phyloP scores from a whole-genome alignment of 2,113 vertebrate genomes.

The Riparia riparia region DNA sequence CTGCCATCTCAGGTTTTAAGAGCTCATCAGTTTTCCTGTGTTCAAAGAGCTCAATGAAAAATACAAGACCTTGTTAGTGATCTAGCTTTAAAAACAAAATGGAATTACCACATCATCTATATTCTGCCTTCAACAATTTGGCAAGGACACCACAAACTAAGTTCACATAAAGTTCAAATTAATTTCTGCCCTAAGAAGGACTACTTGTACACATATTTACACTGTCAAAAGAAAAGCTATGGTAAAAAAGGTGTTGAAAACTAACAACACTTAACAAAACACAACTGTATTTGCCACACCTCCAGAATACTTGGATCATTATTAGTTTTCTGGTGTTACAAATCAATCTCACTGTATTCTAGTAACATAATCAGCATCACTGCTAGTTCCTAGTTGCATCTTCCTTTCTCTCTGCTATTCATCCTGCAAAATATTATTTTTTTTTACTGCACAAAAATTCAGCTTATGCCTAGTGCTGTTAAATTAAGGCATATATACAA shows the following conservation, averaged over 20 bases:
- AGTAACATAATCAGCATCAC: neutral
- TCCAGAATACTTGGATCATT: neutral
- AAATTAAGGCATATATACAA: neutral
- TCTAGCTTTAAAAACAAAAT: neutral
- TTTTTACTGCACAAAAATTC: neutral
- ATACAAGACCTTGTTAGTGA: neutral
- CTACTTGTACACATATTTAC: neutral
- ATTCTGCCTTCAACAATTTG: neutral
- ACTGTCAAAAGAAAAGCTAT: neutral
- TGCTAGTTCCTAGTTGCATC: neutral
- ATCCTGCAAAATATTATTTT: neutral
- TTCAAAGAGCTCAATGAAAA: neutral
- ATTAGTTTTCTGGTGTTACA: neutral
- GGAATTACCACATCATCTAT: neutral
- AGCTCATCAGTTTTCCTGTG: neutral
- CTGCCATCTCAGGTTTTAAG: neutral
- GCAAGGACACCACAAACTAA: neutral
- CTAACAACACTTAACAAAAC: neutral
- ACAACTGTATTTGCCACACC: neutral
- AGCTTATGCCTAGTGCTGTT: neutral
- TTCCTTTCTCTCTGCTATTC: neutral
- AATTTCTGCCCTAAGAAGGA: neutral
- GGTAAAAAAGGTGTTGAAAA: neutral
- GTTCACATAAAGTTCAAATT: neutral
- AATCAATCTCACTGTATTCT: neutral